phyloP scores from a whole-genome alignment of 2,797 vertebrate genomes.

The Brotula barbata region DNA sequence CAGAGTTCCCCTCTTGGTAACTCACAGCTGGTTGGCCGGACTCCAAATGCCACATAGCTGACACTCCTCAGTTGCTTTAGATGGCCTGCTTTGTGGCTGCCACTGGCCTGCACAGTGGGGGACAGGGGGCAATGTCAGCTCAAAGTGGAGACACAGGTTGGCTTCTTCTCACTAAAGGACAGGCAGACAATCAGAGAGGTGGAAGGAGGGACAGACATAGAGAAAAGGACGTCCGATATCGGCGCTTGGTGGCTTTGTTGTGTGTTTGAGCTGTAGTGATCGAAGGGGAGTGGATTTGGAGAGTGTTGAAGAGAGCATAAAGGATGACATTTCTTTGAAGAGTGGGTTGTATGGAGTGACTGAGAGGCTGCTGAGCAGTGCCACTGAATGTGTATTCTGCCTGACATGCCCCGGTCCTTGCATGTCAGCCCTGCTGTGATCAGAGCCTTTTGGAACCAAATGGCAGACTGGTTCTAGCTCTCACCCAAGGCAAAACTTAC shows the following conservation, averaged over 20 bases:
- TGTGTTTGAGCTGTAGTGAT: constrained; percentile 75
- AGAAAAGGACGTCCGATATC: constrained; percentile 75
- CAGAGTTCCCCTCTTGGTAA: constrained; percentile 77
- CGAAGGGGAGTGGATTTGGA: constrained; percentile 74
- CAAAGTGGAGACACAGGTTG: constrained; percentile 79
- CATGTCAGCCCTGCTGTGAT: constrained; percentile 78
- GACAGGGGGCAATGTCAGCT: constrained; percentile 73
- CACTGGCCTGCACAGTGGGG: constrained; percentile 66
- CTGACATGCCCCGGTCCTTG: constrained; percentile 73
- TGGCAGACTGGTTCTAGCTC: constrained; percentile 60
- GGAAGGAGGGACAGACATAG: constrained; percentile 66
- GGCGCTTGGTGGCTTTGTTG: constrained; percentile 71
- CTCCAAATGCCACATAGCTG: constrained; percentile 82
- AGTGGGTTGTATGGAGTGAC: constrained; percentile 76
- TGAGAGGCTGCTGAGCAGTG: constrained; percentile 74
- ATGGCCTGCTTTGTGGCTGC: constrained; percentile 72
- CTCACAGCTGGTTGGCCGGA: constrained; percentile 73
- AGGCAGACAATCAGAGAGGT: constrained; percentile 79
- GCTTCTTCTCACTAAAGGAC: constrained; percentile 80
- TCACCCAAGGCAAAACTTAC: constrained; percentile 40
- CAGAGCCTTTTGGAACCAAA: constrained; percentile 71
- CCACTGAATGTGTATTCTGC: constrained; percentile 76
- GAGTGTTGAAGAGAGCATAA: constrained; percentile 77
- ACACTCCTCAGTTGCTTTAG: constrained; percentile 62
- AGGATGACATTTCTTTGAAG: constrained; percentile 86